Evolutionary conservation across 2,113 vertebrate species (phyloP), one percentile per base, ranked within the genome.

Genomic region (Tenebrosternarchus preto): DNA sequence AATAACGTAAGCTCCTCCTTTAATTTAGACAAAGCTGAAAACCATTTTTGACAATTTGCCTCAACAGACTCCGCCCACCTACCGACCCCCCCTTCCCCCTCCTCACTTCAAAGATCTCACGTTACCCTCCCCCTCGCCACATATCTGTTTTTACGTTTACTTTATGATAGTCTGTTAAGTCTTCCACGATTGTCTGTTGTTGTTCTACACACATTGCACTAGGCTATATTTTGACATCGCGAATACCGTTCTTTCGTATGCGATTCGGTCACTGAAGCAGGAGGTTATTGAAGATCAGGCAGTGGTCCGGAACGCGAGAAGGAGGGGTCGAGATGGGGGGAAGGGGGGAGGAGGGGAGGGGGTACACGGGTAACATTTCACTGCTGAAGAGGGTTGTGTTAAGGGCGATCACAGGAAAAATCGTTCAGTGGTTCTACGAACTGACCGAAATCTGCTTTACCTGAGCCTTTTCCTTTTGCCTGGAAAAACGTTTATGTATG

Each of bases 11-110:
- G 33, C 16, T 29, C 29, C 17, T 15, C 24, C 27, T 66, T 33
- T 7, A 33, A 68, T 7, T 24, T 56, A 64, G 22, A 27, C 50
- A 72, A 16, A 36, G 68, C 25, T 43, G 74, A 43, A 72, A 12
- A 61, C 12, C 17, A 46, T 27, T 36, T 53, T 60, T 46, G 50
- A 60, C 57, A 59, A 59, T 53, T 76, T 81, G 75, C 11, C 0
- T 2, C 17, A 20, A 33, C 39, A 77, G 76, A 73, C 89, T 85
- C 90, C 91, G 80, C 89, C 92, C 81, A 70, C 60, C 17, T 36
- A 5, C 82, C 15, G 8, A 0, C 4, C 16, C 16, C 82, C 86
- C 88, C 79, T 86, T 87, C 9, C 76, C 83, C 67, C 59, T 50
- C 43, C 43, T 50, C 56, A 36, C 25, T 46, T 68, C 17, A 72